phyloP scores from a whole-genome alignment of 2,888 invertebrate genomes.

The Bedellia somnulentella region DNA sequence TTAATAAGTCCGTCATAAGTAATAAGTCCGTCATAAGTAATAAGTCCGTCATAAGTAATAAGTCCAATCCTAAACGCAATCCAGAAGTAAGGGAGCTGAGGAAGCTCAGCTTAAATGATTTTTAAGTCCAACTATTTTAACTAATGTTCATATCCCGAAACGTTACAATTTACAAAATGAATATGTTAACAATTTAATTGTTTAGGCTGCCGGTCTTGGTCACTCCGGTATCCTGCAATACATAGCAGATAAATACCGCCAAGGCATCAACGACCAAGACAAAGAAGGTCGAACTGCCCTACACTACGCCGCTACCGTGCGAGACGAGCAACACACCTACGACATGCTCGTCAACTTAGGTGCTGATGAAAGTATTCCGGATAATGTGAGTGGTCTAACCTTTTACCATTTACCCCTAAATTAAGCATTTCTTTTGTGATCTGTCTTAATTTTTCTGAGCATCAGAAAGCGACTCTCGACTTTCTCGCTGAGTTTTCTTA shows the following conservation, averaged over 20 bases:
- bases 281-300: conserved; percentile 84
- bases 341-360: conserved; percentile 78
- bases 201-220: conserved; percentile 80
- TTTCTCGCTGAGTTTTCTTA: too few relatives aligned
- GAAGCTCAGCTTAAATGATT: too few relatives aligned
- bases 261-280: conserved; percentile 71
- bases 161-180: too few relatives aligned
- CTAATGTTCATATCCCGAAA: too few relatives aligned
- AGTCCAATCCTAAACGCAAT: background rate
- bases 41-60: too few relatives aligned
- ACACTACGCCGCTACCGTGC: conserved; percentile 82
- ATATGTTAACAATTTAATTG: too few relatives aligned
- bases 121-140: too few relatives aligned
- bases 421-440: too few relatives aligned
- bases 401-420: conserved; percentile 4
- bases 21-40: too few relatives aligned
- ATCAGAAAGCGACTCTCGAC: background rate
- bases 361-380: conserved; percentile 80
- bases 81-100: background rate
- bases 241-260: conserved; percentile 69
- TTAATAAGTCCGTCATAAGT: too few relatives aligned
- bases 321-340: conserved; percentile 77
- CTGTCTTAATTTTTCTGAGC: background rate
- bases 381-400: conserved; percentile 69
- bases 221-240: conserved; percentile 74